Base-by-base conservation (phyloP, 2,888 invertebrate genomes). In the Cheiracanthium punctorium region DNA sequence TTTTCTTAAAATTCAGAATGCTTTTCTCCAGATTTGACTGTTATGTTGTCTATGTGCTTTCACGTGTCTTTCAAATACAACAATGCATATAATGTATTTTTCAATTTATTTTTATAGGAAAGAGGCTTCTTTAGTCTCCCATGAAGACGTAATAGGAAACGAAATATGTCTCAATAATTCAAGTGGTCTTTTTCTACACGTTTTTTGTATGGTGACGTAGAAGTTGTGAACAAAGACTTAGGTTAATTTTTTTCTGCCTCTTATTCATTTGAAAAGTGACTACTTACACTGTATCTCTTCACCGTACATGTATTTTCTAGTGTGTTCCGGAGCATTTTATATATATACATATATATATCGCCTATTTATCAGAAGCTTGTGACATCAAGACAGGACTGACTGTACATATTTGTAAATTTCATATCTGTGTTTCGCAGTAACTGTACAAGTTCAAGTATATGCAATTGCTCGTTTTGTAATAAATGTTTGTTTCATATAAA, bases 331-430 rank as follows among this genome's bases (percentile, higher is more conserved):
- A 41, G n/a, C 58, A 64, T 77, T 82, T 77, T 82, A 52, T 76
- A 76, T 52, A 43, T 52, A 37, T 37, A 37, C 10, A 37, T 37
- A 37, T 37, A n/a, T n/a, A n/a, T n/a, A n/a, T n/a, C n/a, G n/a
- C 58, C 70, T 75, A 72, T 70, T 74, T 82, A 75, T 70, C 43
- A 65, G 32, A 58, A 32, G 71, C 70, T 24, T 41, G 5, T 17
- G 28, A n/a, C 28, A 48, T 20, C 7, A 24, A 37, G 37, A 37
- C 10, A 37, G 7, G 4, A 37, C 37, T 7, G 7, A 4, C 4
- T 82, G 82, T 82, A 82, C 67, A 82, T 82, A 82, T 72, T 72
- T 82, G 77, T 82, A 82, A 75, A 82, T 82, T 82, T 81, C 72
- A 28, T 65, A 30, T 69, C 65, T 82, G 75, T 58, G 33, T 75